Evolutionary conservation across 1,140 invertebrate species (phyloP).

Genomic region (Drosophila chauvacae): DNA sequence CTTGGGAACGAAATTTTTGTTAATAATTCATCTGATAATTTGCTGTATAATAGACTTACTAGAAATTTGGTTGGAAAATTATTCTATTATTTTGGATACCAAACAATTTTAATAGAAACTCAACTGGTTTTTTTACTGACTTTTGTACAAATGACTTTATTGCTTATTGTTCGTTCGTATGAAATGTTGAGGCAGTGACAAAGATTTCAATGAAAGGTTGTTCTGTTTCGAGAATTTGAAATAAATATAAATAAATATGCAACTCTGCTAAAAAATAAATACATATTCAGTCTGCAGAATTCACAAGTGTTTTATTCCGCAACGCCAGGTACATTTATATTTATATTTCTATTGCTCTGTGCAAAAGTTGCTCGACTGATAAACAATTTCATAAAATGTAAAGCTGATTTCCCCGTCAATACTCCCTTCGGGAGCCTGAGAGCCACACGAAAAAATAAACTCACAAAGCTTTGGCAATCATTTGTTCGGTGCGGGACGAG

Average conservation of each 20-base stretch:
- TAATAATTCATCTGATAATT: neutral
- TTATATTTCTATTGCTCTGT: neutral
- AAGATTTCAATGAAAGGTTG: neutral
- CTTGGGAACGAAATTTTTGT: neutral
- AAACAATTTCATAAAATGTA: conserved; percentile 23
- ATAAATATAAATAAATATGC: conserved; percentile 4
- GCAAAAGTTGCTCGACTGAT: conserved; percentile 16
- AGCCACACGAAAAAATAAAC: conserved; percentile 18
- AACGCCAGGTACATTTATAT: neutral
- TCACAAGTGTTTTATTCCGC: neutral
- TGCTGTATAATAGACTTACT: neutral
- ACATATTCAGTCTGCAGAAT: neutral
- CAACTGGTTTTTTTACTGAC: neutral
- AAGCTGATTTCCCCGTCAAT: conserved; percentile 29
- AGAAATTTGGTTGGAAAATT: neutral
- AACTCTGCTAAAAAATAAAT: neutral
- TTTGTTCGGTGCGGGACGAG: conserved; percentile 28
- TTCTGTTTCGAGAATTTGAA: too few species aligned
- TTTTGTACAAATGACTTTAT: neutral
- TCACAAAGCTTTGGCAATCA: conserved; percentile 14
- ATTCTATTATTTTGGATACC: neutral
- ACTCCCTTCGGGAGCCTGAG: neutral
- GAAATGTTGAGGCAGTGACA: neutral
- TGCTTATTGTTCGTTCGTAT: neutral
- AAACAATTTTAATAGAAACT: neutral